Percentiles rank a stretch among this genome's conserved stretches.
These are phyloP conservation scores for Cremastinae sp. DNA, from an alignment of 2,888 invertebrate species.

Conservation along the genomic window DNA sequence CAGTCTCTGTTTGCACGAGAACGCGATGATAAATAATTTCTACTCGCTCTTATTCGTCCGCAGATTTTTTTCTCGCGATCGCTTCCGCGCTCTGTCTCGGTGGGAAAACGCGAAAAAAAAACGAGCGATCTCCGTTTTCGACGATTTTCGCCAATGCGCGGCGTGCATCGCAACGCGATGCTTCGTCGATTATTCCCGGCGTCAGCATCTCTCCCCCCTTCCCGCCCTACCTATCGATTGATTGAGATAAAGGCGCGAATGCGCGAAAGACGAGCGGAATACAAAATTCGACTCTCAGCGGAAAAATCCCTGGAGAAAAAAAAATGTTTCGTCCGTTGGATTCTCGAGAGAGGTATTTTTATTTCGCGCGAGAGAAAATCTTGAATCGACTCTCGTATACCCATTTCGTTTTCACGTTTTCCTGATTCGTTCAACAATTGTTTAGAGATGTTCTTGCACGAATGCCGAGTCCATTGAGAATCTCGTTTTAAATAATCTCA, in stretches of 20 bases:
- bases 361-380: no score
- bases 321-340: background rate
- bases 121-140: conserved; percentile 21
- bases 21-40: conserved; percentile 34
- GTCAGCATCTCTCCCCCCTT: conserved; percentile 45
- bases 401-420: no score
- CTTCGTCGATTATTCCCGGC: conserved; percentile 14
- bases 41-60: conserved; percentile 2
- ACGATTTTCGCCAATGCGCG: background rate
- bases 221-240: conserved; percentile 29
- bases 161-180: conserved; percentile 5
- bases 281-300: conserved; percentile 40
- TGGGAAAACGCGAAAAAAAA: background rate
- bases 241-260: conserved; percentile 44
- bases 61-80: background rate
- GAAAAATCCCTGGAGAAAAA: conserved; percentile 8
- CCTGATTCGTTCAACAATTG: no score
- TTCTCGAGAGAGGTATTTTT: background rate
- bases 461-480: no score
- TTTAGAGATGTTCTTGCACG: no score
- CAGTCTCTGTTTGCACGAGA: conserved; percentile 19
- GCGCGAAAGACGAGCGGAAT: conserved; percentile 48
- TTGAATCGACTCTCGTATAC: no score
- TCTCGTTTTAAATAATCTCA: no score
- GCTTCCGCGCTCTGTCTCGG: background rate